Evolutionary conservation across 2,888 invertebrate species (phyloP).

Genomic region (Sarcophaga carnaria): DNA sequence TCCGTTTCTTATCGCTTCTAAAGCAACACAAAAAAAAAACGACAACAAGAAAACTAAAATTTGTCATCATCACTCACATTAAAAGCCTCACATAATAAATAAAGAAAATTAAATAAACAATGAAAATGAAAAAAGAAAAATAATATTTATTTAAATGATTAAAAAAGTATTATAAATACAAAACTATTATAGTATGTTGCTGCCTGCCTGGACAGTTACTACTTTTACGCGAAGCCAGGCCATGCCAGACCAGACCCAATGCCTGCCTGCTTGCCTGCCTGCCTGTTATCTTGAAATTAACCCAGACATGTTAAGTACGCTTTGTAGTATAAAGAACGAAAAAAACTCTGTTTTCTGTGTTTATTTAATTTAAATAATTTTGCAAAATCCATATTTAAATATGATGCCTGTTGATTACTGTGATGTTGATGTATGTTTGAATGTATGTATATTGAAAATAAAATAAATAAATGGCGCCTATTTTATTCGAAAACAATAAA

Average conservation of each 20-base stretch:
- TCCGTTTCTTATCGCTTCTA: not conserved
- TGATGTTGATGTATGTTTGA: no score
- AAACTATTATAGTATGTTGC: not conserved
- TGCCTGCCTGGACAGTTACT: no score
- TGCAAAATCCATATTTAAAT: not conserved
- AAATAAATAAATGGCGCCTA: not conserved
- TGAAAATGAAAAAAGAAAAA: not conserved
- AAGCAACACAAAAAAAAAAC: not conserved
- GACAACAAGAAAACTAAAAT: not conserved
- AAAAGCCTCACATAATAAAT: not conserved
- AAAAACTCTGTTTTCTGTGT: not conserved
- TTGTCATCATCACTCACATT: not conserved
- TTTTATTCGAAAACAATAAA: not conserved
- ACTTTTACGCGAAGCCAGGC: not conserved
- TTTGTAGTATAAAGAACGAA: not conserved
- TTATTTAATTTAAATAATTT: not conserved
- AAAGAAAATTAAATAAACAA: not conserved
- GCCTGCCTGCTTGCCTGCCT: not conserved
- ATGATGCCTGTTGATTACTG: no score
- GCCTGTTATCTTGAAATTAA: slow-evolving; percentile 36
- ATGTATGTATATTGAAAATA: not conserved
- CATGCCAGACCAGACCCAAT: not conserved
- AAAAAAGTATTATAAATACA: not conserved
- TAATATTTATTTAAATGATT: not conserved
- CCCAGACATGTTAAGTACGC: slow-evolving; percentile 43